Conservation (phyloP, 2,113 vertebrate genomes). For the Mus spicilegus region DNA sequence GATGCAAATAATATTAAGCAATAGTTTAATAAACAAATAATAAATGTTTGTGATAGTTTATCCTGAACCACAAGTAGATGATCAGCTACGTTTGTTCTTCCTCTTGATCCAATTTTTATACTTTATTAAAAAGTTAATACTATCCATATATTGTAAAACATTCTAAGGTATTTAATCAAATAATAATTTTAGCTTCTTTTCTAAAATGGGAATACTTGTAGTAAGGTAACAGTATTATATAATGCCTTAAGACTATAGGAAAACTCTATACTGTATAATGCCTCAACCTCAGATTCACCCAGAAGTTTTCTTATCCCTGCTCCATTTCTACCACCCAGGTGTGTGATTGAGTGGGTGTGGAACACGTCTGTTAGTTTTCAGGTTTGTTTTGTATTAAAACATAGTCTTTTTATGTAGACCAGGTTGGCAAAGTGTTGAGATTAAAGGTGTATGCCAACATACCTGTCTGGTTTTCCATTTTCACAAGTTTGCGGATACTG, state of each 20-base stretch:
- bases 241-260: too few relatives aligned
- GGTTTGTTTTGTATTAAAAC: not conserved
- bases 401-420: not conserved
- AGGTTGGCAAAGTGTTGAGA: not conserved
- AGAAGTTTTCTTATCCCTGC: not conserved
- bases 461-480: not conserved
- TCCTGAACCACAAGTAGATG: not conserved
- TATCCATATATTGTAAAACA: not conserved
- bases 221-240: not conserved
- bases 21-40: not conserved
- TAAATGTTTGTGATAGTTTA: not conserved
- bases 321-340: not conserved
- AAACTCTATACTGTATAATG: not conserved
- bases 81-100: not conserved
- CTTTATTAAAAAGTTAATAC: conserved; percentile 34
- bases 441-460: not conserved
- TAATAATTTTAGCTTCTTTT: not conserved
- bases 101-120: not conserved
- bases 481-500: not conserved
- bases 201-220: not conserved
- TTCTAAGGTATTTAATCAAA: not conserved
- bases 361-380: not conserved
- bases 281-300: not conserved
- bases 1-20: not conserved
- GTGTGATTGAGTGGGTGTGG: not conserved